These are phyloP conservation scores for Caenorhabditis macrosperma DNA, from an alignment of 2,888 invertebrate genomes.

Conservation along the genomic window DNA sequence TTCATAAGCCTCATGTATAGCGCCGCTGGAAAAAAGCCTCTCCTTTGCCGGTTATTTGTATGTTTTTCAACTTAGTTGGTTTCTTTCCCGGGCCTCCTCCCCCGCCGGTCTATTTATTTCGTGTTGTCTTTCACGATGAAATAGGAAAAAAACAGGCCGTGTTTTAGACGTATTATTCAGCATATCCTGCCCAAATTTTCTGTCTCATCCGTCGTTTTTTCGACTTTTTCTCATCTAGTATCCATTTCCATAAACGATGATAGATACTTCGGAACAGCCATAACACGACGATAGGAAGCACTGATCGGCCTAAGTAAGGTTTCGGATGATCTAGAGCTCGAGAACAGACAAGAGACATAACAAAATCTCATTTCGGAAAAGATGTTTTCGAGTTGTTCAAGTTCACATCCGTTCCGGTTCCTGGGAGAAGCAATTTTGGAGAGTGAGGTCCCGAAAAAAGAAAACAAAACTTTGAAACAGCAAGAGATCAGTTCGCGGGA, in stretches of 20 bases:
- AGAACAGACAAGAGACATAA: conserved; percentile 22
- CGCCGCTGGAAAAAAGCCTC: conserved; percentile 35
- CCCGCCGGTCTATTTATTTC: conserved; percentile 4
- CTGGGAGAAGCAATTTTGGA: background rate
- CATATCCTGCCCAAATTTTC: conserved; percentile 20
- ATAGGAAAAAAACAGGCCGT: conserved; percentile 31
- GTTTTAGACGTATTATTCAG: conserved; percentile 44
- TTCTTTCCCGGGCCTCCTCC: conserved; percentile 16
- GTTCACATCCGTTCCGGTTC: background rate
- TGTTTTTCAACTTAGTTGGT: conserved; percentile 48
- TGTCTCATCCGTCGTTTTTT: conserved; percentile 9
- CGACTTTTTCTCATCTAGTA: conserved; percentile 13
- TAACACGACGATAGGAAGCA: no score
- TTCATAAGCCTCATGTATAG: conserved; percentile 41
- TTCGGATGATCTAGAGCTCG: background rate
- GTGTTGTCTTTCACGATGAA: conserved; percentile 18
- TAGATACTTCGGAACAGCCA: no score
- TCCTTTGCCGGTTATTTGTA: conserved; percentile 41
- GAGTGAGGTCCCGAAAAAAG: background rate
- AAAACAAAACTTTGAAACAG: background rate
- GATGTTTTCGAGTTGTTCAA: conserved; percentile 33
- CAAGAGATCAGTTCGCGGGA: no score
- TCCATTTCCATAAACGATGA: no score
- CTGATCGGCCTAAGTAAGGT: no score
- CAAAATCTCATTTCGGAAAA: conserved; percentile 47